A percentile compares a stretch with the other conserved stretches of the same genome.
phyloP scores from a whole-genome alignment of 2,113 vertebrate species.

The Talpa occidentalis region DNA sequence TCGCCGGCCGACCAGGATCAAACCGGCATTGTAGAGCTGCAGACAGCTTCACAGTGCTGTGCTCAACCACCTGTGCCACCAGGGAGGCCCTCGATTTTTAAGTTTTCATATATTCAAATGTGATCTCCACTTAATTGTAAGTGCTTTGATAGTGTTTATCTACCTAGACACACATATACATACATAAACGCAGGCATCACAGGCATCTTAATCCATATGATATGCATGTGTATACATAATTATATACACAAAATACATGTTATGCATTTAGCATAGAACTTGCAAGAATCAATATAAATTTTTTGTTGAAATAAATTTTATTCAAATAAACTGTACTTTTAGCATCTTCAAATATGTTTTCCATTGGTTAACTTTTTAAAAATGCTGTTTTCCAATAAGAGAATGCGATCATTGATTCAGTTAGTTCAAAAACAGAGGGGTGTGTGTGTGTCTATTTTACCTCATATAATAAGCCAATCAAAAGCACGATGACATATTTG shows the following conservation, averaged over 20 bases:
- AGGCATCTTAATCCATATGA: neutral
- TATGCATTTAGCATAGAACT: neutral
- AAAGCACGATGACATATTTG: neutral
- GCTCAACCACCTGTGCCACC: too few relatives aligned
- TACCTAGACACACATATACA: neutral
- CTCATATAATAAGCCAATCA: neutral
- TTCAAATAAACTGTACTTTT: neutral
- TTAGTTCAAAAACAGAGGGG: neutral
- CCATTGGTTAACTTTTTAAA: neutral
- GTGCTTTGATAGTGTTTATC: neutral
- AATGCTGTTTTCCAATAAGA: neutral
- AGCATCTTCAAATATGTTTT: neutral
- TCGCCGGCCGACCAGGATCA: too few relatives aligned
- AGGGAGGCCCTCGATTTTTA: too few relatives aligned
- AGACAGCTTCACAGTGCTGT: too few relatives aligned
- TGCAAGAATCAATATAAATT: neutral
- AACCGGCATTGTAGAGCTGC: too few relatives aligned
- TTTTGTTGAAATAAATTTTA: neutral
- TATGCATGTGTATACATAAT: neutral
- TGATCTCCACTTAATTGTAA: too few relatives aligned
- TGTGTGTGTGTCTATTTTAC: neutral
- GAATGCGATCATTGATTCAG: neutral
- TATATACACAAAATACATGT: neutral
- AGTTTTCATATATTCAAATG: neutral
- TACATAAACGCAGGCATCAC: neutral